These are phyloP conservation scores for Geodia barretti DNA, from an alignment of 37 sponge, comb jelly and placozoan genomes.

Conservation along the genomic window DNA sequence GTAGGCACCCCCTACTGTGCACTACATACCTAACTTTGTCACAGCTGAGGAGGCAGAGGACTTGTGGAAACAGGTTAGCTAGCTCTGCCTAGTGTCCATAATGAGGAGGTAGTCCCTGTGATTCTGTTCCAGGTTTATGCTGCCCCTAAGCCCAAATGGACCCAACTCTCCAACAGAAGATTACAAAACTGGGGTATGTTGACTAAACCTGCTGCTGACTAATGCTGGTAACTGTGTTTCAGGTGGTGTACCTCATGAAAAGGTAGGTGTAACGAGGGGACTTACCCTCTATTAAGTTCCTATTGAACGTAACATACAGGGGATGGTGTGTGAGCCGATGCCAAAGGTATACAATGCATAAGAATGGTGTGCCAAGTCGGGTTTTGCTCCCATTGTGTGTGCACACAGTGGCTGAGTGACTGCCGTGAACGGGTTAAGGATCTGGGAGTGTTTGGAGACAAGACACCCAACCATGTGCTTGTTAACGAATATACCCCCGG, in stretches of 20 bases:
- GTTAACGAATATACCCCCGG: conserved; percentile 97
- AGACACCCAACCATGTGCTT: conserved; percentile 89
- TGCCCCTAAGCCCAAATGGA: conserved; percentile 95
- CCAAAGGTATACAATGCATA: conserved; percentile 25
- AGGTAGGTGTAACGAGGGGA: too few relatives aligned
- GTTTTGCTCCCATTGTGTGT: background rate
- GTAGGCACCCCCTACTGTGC: conserved; percentile 79
- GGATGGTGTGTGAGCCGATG: conserved; percentile 56
- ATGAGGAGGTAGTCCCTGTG: too few relatives aligned
- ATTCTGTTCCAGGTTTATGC: conserved; percentile 72
- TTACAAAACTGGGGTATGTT: conserved; percentile 96
- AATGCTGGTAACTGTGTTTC: background rate
- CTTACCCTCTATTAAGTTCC: too few relatives aligned
- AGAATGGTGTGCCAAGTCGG: background rate
- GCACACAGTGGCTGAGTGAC: conserved; percentile 78
- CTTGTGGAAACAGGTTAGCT: conserved; percentile 67
- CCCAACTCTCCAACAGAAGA: conserved; percentile 77
- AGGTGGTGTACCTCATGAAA: conserved; percentile 80
- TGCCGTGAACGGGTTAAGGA: conserved; percentile 27
- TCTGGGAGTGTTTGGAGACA: conserved; percentile 69
- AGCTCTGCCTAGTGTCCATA: too few relatives aligned
- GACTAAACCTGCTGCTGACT: background rate
- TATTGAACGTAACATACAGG: too few relatives aligned
- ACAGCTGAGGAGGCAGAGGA: conserved; percentile 68
- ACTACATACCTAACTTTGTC: conserved; percentile 91